Evolutionary conservation across 1,140 invertebrate species (phyloP).

Genomic region (Psilanteris sp.): DNA sequence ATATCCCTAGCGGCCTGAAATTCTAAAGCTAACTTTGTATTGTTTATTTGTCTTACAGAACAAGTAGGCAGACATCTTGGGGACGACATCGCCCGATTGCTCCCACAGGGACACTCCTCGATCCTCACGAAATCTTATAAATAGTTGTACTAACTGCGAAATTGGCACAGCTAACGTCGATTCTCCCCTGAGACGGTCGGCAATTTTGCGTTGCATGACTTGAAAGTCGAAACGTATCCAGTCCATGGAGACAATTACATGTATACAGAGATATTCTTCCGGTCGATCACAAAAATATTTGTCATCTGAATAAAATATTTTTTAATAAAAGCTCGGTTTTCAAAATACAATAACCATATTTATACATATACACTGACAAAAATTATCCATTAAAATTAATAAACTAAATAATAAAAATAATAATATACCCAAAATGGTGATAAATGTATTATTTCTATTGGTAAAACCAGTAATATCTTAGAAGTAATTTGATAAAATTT

Average conservation of each 20-base stretch:
- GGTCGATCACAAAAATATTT: conserved; percentile 8
- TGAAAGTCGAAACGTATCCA: conserved; percentile 45
- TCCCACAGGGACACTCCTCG: conserved; percentile 63
- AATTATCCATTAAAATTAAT: too few relatives aligned
- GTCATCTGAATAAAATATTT: conserved; percentile 1
- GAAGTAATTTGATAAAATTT: too few relatives aligned
- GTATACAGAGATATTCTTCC: conserved; percentile 8
- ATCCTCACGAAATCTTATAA: conserved; percentile 62
- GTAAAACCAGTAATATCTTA: too few relatives aligned
- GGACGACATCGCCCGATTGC: conserved; percentile 63
- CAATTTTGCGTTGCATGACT: conserved; percentile 53
- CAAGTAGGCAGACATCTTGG: conserved; percentile 57
- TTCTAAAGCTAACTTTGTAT: conserved; percentile 68
- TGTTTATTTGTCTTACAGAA: conserved; percentile 70
- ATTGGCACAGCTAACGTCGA: too few relatives aligned
- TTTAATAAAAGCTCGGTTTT: not conserved
- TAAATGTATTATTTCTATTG: too few relatives aligned
- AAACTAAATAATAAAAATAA: too few relatives aligned
- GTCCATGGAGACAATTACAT: conserved; percentile 29
- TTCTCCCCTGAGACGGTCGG: too few relatives aligned
- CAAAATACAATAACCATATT: too few relatives aligned
- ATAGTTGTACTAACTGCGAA: too few relatives aligned
- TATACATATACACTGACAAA: too few relatives aligned
- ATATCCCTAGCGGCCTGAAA: conserved; percentile 64
- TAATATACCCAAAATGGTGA: too few relatives aligned